Percentiles rank a stretch among this genome's conserved stretches.
These are phyloP conservation scores for Lasioglossum calceatum DNA, from an alignment of 2,888 invertebrate species.

Conservation along the genomic window DNA sequence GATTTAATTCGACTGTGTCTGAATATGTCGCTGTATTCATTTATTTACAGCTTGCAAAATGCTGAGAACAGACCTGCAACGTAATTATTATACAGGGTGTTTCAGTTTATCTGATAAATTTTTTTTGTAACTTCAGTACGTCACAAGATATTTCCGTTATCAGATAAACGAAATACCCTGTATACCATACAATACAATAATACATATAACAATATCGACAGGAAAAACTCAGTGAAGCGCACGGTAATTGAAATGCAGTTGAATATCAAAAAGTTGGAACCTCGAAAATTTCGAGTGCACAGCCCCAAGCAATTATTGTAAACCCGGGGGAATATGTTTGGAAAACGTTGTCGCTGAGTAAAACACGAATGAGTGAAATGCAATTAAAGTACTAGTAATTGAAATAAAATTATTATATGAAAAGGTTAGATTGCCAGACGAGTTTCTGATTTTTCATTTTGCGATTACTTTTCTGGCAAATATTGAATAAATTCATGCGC, in stretches of 20 bases:
- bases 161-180: no score
- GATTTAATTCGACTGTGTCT: background rate
- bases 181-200: background rate
- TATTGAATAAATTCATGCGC: background rate
- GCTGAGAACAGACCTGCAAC: no score
- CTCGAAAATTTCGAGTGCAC: background rate
- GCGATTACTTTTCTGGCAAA: background rate
- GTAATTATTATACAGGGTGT: no score
- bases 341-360: background rate
- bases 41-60: background rate
- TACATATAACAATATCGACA: background rate
- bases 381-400: background rate
- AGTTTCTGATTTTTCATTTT: background rate
- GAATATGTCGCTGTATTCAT: background rate
- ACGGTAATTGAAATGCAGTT: background rate
- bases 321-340: background rate
- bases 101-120: no score
- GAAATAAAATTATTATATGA: background rate
- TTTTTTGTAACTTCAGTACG: no score
- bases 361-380: background rate
- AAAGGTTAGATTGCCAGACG: background rate
- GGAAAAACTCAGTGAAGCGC: background rate
- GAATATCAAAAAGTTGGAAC: background rate
- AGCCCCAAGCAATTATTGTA: background rate
- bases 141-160: no score